Evolutionary conservation across 2,888 invertebrate genomes (phyloP).

Genomic region (Stomorhina lunata): DNA sequence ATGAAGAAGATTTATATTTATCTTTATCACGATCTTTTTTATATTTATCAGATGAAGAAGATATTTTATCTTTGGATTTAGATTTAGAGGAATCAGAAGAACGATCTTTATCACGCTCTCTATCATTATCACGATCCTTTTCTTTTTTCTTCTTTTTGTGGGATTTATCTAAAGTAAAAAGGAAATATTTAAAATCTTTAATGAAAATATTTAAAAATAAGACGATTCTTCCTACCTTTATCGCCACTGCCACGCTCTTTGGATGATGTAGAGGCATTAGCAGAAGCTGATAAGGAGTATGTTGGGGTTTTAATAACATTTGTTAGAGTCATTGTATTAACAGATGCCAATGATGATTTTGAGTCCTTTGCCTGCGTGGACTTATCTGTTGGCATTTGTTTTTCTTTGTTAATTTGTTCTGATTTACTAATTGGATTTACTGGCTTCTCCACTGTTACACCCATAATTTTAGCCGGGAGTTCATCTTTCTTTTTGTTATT

Average conservation of each 20-base stretch:
- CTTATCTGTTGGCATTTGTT: slow-evolving; percentile 9
- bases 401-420: slow-evolving; percentile 16
- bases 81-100: slow-evolving; percentile 25
- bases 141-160: slow-evolving; percentile 79
- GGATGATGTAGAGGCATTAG: neutral
- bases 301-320: neutral
- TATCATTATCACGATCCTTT: slow-evolving; percentile 71
- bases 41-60: slow-evolving; percentile 31
- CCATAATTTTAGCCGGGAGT: neutral
- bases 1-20: slow-evolving; percentile 43
- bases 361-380: slow-evolving; percentile 8
- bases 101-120: slow-evolving; percentile 60
- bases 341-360: neutral
- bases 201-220: neutral
- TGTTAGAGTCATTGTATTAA: neutral
- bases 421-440: neutral
- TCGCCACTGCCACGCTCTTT: slow-evolving; percentile 54
- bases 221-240: slow-evolving; percentile 38
- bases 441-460: neutral
- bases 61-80: slow-evolving; percentile 43
- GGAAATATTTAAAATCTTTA: neutral
- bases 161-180: slow-evolving; percentile 70
- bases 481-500: slow-evolving; percentile 8
- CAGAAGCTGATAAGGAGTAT: neutral
- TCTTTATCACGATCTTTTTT: slow-evolving; percentile 57